Percentiles rank a stretch among this genome's conserved stretches.
Evolutionary conservation across 2,888 invertebrate genomes (phyloP).

Genomic region (Harpalus rufipes): DNA sequence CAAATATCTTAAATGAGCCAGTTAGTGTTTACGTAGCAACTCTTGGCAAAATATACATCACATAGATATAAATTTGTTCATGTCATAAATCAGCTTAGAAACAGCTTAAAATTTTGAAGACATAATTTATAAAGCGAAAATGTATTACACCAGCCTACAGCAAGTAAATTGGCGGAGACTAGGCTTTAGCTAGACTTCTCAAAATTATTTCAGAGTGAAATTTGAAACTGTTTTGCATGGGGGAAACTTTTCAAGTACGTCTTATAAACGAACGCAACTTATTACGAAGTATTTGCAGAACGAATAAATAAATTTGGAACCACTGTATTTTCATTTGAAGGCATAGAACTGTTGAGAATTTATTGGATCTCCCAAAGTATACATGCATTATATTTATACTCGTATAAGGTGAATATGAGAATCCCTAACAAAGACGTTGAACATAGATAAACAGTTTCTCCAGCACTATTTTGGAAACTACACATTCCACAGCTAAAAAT

Average conservation of each 20-base stretch:
- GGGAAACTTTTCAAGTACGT: not conserved
- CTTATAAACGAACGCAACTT: not conserved
- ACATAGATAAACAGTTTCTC: no score
- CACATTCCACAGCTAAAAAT: no score
- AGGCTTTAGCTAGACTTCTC: not conserved
- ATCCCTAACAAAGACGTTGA: no score
- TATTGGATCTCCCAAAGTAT: no score
- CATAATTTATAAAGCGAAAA: conserved; percentile 47
- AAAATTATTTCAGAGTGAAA: conserved; percentile 15
- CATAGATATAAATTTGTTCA: conserved; percentile 41
- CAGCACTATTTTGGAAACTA: no score
- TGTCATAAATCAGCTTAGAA: conserved; percentile 43
- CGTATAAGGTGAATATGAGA: no score
- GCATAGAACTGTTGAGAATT: no score
- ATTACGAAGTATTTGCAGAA: not conserved
- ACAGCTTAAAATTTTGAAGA: conserved; percentile 44
- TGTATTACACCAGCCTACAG: conserved; percentile 28
- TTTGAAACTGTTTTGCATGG: not conserved
- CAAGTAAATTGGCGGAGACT: conserved; percentile 17
- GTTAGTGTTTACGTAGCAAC: conserved; percentile 46
- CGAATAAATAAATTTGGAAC: no score
- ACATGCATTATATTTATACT: no score
- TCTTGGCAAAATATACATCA: conserved; percentile 35
- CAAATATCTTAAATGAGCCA: conserved; percentile 41
- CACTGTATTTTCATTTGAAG: no score